Base-by-base conservation (phyloP, 2,888 invertebrate species). In the Cyclophora albipunctata region DNA sequence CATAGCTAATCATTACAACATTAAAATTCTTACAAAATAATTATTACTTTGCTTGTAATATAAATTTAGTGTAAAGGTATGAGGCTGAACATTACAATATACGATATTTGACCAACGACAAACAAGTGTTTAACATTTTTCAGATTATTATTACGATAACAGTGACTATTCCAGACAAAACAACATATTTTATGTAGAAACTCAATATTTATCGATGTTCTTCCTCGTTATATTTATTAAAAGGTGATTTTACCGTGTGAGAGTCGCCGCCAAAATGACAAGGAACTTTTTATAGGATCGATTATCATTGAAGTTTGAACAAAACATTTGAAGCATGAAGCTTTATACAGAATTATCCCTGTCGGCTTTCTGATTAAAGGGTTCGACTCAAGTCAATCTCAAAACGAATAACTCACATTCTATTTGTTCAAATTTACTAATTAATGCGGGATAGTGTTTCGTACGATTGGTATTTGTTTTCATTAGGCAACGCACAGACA, bases 381-480 rank as follows among this genome's bases (percentile, higher is more conserved):
- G 52, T 51, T 61, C 67, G 67, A 66, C 66, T 64, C 60, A 69
- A 60, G 62, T 68, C 67, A 66, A 68, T 69, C 71, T 57, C 69
- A 65, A 64, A 67, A 65, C 63, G 69, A 73, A 81, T 80, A 68
- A 62, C 70, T 71, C 60, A 67, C 69, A 67, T 75, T 72, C 64
- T 72, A 68, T 66, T 66, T 62, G 65, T 71, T 77, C 66, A 62
- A 62, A 66, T 69, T 60, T 66, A 69, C 75, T 77, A 81, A 81
- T 81, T 78, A 74, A 73, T 73, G 67, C 67, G 67, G 69, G 73
- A 69, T 69, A 63, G 67, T 71, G 70, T 71, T 69, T 64, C 54
- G 60, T 63, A 62, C 59, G 64, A 66, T 74, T 70, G 67, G 71
- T 69, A 76, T 78, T 78, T 67, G 72, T 73, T 77, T 72, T 75